A percentile compares a stretch with the other conserved stretches of the same genome.
phyloP scores from a whole-genome alignment of 2,797 vertebrate species.

The Sarcophilus harrisii region DNA sequence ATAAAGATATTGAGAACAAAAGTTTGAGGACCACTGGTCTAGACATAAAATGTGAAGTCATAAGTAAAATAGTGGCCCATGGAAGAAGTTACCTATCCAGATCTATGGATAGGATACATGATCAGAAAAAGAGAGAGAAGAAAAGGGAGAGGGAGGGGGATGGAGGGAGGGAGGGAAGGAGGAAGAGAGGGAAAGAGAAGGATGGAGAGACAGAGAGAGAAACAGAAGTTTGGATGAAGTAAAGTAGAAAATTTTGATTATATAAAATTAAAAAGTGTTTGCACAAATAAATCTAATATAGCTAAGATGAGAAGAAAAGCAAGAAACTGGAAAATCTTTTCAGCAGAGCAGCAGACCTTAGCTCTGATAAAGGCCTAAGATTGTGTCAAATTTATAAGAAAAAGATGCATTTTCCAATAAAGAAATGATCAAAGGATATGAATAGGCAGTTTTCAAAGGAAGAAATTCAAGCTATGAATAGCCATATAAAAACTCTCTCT shows the following conservation, averaged over 20 bases:
- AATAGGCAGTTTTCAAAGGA: not conserved
- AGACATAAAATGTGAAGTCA: not conserved
- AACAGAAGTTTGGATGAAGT: not conserved
- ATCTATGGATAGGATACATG: not conserved
- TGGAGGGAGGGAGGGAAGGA: not conserved
- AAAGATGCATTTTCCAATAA: not conserved
- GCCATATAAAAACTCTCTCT: not conserved
- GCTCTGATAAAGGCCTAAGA: not conserved
- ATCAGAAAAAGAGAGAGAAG: not conserved
- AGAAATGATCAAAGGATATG: too few relatives aligned
- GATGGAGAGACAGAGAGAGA: not conserved
- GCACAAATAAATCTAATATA: not conserved
- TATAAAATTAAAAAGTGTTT: not conserved
- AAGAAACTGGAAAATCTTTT: not conserved
- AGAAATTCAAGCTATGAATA: not conserved
- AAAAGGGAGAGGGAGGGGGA: too few relatives aligned
- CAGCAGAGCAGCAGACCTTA: too few relatives aligned
- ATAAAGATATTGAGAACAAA: too few relatives aligned
- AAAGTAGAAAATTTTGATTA: not conserved
- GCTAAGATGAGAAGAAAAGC: not conserved
- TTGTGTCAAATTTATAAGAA: not conserved
- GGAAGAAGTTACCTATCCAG: not conserved
- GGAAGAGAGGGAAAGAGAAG: not conserved
- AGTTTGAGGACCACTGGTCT: too few relatives aligned
- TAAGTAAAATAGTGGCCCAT: not conserved